These are phyloP conservation scores for Heliothis virescens DNA, from an alignment of 1,140 invertebrate genomes.

Conservation along the genomic window DNA sequence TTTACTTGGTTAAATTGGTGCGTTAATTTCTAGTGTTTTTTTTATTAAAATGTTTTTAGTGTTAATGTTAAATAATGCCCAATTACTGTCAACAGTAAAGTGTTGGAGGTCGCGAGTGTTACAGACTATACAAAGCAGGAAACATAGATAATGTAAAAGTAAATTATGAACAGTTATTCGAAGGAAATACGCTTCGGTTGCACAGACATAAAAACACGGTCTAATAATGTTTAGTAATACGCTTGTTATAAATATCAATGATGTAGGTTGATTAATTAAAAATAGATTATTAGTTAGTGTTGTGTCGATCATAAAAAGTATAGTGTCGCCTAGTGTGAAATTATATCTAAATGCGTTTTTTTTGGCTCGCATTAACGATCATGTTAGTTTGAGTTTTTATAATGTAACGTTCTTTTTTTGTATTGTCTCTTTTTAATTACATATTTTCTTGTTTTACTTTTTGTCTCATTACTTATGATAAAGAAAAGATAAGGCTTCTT, in stretches of 20 bases:
- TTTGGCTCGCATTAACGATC: constrained; percentile 21
- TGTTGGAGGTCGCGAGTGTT: constrained; percentile 33
- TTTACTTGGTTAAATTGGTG: constrained; percentile 44
- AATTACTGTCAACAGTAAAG: constrained; percentile 52
- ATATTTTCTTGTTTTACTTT: not conserved
- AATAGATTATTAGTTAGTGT: constrained; percentile 6
- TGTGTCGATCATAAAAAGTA: constrained; percentile 1
- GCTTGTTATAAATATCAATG: constrained; percentile 22
- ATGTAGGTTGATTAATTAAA: constrained; percentile 39
- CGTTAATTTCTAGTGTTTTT: constrained; percentile 49
- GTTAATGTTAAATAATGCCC: constrained; percentile 48
- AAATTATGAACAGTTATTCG: constrained; percentile 29
- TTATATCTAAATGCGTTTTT: not conserved
- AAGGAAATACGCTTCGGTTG: constrained; percentile 40
- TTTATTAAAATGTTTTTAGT: constrained; percentile 50
- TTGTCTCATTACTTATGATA: constrained; percentile 13
- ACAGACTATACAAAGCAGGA: constrained; percentile 16
- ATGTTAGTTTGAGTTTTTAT: constrained; percentile 12
- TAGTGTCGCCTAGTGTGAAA: not conserved
- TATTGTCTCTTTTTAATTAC: constrained; percentile 18
- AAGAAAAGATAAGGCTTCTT: constrained; percentile 1
- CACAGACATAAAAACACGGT: constrained; percentile 9
- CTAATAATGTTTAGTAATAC: constrained; percentile 9
- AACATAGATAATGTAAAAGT: constrained; percentile 38
- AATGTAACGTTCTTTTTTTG: not conserved